Percentiles rank a stretch among this genome's conserved stretches.
phyloP scores from a whole-genome alignment of 1,140 invertebrate genomes.

The honey bee (Apis mellifera) region Amel_HAv3.1 CM009931.2:21015001-21015500 shows the following conservation, averaged over 20 bases:
- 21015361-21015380: slow-evolving; percentile 1
- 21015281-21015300: neutral
- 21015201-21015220: slow-evolving; percentile 90
- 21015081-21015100: slow-evolving; percentile 87
- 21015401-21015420: slow-evolving; percentile 86
- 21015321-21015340: neutral
- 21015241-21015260: slow-evolving; percentile 87
- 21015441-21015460: slow-evolving; percentile 88
- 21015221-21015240: slow-evolving; percentile 91
- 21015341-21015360: neutral
- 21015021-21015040: slow-evolving; percentile 90
- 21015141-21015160: neutral
- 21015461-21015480: slow-evolving; percentile 89
- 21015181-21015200: slow-evolving; percentile 87
- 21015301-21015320: slow-evolving; percentile 82
- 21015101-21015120: slow-evolving; percentile 86
- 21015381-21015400: slow-evolving; percentile 77
- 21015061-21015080: slow-evolving; percentile 89
- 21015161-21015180: slow-evolving; percentile 14
- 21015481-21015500: slow-evolving; percentile 91
- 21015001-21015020: slow-evolving; percentile 85
- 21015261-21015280: slow-evolving; percentile 73
- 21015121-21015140: neutral
- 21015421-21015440: slow-evolving; percentile 87
- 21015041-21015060: slow-evolving; percentile 90